Conservation (phyloP, 1,140 invertebrate species). For the Euschistus heros region DNA sequence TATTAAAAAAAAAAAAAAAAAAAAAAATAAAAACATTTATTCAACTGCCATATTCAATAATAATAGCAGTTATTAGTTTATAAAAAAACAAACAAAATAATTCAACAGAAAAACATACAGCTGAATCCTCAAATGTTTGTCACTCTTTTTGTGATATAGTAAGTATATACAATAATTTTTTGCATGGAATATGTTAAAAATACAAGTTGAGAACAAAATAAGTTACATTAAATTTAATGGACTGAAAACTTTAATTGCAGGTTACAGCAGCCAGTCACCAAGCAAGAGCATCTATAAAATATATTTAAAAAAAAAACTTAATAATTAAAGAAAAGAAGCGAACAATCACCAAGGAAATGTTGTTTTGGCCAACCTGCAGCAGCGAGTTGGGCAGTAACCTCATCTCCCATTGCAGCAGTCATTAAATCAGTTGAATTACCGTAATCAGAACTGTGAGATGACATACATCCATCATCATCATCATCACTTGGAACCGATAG, state of each 20-base stretch:
- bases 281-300: neutral
- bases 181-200: too few relatives aligned
- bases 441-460: conserved; percentile 47
- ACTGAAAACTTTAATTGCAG: neutral
- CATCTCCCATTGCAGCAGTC: conserved; percentile 73
- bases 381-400: conserved; percentile 89
- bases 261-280: neutral
- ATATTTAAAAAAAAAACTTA: conserved; percentile 6
- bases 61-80: too few relatives aligned
- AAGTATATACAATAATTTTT: too few relatives aligned
- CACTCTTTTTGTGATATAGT: too few relatives aligned
- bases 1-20: too few relatives aligned
- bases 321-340: conserved; percentile 22
- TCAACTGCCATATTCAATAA: too few relatives aligned
- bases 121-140: too few relatives aligned
- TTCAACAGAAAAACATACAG: too few relatives aligned
- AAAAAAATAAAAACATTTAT: too few relatives aligned
- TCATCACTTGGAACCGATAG: conserved; percentile 36
- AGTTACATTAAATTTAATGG: too few relatives aligned
- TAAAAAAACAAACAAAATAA: too few relatives aligned
- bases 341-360: conserved; percentile 41
- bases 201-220: too few relatives aligned
- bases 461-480: conserved; percentile 64
- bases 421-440: conserved; percentile 64
- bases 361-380: conserved; percentile 68